Evolutionary conservation across 2,888 invertebrate genomes (phyloP).

Genomic region (Trissolcus brochymenae): DNA sequence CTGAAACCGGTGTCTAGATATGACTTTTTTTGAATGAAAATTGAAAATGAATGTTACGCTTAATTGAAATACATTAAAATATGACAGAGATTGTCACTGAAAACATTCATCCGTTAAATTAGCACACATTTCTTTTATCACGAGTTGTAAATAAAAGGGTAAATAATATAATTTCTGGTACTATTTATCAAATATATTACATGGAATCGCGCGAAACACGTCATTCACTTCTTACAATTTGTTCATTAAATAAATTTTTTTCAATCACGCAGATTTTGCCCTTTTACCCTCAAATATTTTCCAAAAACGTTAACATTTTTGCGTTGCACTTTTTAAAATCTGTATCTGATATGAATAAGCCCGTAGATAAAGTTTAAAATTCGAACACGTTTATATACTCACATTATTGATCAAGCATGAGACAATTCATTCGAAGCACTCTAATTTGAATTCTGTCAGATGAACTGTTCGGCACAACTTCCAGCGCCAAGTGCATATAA

Average conservation of each 20-base stretch:
- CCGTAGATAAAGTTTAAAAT: too few relatives aligned
- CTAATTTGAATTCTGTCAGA: background rate
- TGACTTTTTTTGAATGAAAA: background rate
- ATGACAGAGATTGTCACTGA: too few relatives aligned
- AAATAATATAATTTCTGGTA: background rate
- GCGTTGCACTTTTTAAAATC: too few relatives aligned
- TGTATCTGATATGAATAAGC: too few relatives aligned
- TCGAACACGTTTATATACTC: too few relatives aligned
- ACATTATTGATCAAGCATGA: too few relatives aligned
- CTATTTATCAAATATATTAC: background rate
- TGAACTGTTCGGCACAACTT: background rate
- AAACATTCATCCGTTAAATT: background rate
- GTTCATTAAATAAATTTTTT: background rate
- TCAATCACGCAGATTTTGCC: too few relatives aligned
- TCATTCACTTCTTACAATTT: background rate
- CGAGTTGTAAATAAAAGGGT: background rate
- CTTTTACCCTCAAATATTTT: too few relatives aligned
- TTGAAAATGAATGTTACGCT: background rate
- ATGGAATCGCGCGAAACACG: background rate
- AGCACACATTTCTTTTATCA: background rate
- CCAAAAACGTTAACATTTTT: too few relatives aligned
- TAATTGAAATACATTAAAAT: too few relatives aligned
- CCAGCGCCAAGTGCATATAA: conserved; percentile 4
- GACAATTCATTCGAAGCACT: too few relatives aligned
- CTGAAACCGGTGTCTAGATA: background rate